Evolutionary conservation across 2,113 vertebrate species (phyloP).

Genomic region (Struthidea cinerea): DNA sequence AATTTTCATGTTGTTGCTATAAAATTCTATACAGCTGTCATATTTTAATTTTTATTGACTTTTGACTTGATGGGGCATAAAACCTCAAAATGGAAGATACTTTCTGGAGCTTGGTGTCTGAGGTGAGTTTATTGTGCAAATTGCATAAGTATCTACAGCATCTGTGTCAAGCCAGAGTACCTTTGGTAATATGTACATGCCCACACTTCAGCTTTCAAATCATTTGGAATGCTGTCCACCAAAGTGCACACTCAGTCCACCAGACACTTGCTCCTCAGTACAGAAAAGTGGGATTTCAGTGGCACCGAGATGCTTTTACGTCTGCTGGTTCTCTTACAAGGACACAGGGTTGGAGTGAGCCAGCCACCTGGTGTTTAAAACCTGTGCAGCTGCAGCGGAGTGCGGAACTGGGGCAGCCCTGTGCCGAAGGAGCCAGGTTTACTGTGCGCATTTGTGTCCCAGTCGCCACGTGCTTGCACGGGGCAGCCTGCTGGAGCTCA

Average conservation of each 20-base stretch:
- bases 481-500: rapidly evolving
- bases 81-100: background rate
- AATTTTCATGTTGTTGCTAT: background rate
- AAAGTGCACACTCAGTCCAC: background rate
- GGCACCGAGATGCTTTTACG: background rate
- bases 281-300: background rate
- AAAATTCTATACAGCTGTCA: background rate
- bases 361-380: background rate
- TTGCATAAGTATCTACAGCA: background rate
- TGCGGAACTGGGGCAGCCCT: background rate
- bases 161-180: background rate
- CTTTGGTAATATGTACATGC: background rate
- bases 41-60: background rate
- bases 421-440: background rate
- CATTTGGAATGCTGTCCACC: background rate
- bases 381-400: background rate
- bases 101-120: background rate
- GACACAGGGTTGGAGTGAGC: background rate
- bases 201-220: background rate
- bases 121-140: background rate
- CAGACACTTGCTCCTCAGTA: background rate
- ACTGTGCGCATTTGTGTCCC: background rate
- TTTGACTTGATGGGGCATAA: background rate
- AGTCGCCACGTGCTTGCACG: rapidly evolving
- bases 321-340: background rate